Evolutionary conservation across 2,113 vertebrate genomes (phyloP), one percentile per base, ranked within the genome.

Genomic region (Hemichromis elongatus): DNA sequence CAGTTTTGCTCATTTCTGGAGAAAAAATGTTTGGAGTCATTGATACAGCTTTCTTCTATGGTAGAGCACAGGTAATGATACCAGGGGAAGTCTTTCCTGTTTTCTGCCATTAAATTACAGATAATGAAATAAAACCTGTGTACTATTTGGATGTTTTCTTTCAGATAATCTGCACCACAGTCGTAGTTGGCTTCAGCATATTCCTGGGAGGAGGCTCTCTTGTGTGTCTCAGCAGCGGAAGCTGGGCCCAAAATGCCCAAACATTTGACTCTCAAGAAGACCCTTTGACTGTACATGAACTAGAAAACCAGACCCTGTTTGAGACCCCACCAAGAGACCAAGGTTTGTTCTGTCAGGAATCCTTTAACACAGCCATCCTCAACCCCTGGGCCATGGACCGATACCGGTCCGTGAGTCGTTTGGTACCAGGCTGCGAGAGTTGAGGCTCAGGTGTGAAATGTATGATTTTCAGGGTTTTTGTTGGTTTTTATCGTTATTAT

Each of bases 31-130:
- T 81, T n/a, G 82, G 95, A 24, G 96, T 86, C 6, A 96, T 97
- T 80, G 97, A 99, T 93, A 96, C 97, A 3, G 96, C 97, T 2
- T 98, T 98, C 95, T 99, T 99, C 95, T 99, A 98, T 81, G 98
- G 98, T 81, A 97, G 94, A 83, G 50, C 95, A 24, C 98, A 99
- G 98, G 98, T 99, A 96, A 75, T 81, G n/a, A 3, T 53, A 75
- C 21, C 3, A 61, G 26, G 1, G 1, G 8, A 63, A 37, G 37
- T 52, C 77, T 35, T 24, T 47, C 3, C 3, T 40, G 4, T 57
- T 16, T 70, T 47, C 12, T 56, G 26, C 24, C 3, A 16, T 84
- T 50, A 19, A 33, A 2, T 18, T 80, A 35, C 0, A 16, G 5
- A 56, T 4, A 85, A 28, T 53, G 63, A 18, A 11, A 14, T n/a